These are phyloP conservation scores for Leptinotarsa haldemani DNA, from an alignment of 2,888 invertebrate species.

Conservation along the genomic window DNA sequence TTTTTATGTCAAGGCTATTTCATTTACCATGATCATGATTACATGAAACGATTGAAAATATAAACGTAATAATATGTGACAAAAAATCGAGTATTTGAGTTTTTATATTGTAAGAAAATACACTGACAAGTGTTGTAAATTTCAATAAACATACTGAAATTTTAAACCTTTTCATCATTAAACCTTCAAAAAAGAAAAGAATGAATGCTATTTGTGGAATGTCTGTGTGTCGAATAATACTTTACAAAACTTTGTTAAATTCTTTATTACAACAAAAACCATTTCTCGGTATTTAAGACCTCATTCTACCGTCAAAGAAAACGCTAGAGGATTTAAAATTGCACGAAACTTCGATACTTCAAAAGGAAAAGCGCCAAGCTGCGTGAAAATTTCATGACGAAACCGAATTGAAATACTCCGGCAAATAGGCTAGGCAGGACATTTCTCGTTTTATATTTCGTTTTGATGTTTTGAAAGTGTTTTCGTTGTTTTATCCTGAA, in stretches of 20 bases:
- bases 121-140: too few species aligned
- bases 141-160: too few species aligned
- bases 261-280: constrained; percentile 32
- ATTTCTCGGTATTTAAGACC: constrained; percentile 38
- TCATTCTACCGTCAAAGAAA: constrained; percentile 38
- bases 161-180: too few species aligned
- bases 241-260: constrained; percentile 33
- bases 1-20: too few species aligned
- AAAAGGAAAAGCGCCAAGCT: constrained; percentile 23
- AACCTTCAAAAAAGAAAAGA: background rate
- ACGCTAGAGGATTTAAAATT: constrained; percentile 20
- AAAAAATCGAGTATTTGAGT: too few species aligned
- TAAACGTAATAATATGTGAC: background rate
- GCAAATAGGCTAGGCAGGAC: constrained; percentile 2
- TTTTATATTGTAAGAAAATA: too few species aligned
- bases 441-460: background rate
- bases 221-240: background rate
- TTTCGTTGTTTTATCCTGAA: background rate
- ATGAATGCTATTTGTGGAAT: background rate
- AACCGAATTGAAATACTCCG: constrained; percentile 17
- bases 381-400: constrained; percentile 18
- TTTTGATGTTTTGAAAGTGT: background rate
- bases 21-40: too few species aligned
- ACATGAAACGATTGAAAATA: too few species aligned
- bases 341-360: constrained; percentile 27